Percentiles rank a stretch among this genome's conserved stretches.
phyloP scores from a whole-genome alignment of 2,113 vertebrate species.

The Phylloscopus trochilus region DNA sequence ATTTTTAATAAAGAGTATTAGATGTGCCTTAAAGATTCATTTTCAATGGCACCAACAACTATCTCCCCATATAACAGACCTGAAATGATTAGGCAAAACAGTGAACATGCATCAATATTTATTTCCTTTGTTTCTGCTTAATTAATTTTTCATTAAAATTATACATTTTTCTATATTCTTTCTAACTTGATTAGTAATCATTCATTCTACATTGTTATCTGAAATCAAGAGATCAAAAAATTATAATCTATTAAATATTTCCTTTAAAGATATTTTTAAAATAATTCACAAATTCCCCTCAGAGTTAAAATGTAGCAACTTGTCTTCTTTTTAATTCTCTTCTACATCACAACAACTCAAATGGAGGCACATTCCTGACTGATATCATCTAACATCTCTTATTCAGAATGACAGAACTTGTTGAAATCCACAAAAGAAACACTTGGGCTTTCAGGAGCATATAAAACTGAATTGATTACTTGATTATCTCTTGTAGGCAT shows the following conservation, averaged over 20 bases:
- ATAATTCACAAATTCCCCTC: background rate
- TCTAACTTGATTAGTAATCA: background rate
- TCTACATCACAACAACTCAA: background rate
- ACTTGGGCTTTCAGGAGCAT: background rate
- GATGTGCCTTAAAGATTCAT: background rate
- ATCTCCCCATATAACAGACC: background rate
- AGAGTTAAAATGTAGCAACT: background rate
- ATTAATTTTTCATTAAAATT: background rate
- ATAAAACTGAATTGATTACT: background rate
- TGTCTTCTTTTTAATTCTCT: background rate
- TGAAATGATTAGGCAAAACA: background rate
- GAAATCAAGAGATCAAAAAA: background rate
- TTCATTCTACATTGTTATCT: background rate
- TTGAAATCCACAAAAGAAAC: background rate
- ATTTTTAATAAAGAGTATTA: background rate
- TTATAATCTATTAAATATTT: background rate
- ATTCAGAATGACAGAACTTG: background rate
- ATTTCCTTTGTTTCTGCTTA: background rate
- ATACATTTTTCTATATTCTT: background rate
- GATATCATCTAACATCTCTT: background rate
- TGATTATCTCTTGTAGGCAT: background rate
- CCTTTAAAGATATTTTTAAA: background rate
- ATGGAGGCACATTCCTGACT: background rate
- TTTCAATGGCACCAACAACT: background rate
- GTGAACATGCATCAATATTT: background rate